Evolutionary conservation across 2,113 vertebrate species (phyloP), one percentile per base, ranked within the genome.

Genomic region (Ornithorhynchus anatinus): DNA sequence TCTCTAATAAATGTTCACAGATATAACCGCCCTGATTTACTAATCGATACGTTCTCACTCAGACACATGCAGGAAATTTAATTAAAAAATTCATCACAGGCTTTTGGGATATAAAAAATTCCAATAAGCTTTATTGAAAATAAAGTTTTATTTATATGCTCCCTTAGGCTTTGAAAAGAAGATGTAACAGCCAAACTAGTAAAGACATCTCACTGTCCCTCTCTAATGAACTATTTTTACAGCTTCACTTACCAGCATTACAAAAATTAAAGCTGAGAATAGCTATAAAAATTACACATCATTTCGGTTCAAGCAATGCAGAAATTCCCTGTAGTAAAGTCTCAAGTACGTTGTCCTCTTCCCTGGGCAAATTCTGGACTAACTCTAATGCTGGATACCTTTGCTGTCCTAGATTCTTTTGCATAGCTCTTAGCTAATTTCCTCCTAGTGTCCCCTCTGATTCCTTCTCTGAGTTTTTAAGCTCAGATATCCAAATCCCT

Each of bases 1-100:
- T 74, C 19, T 72, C 31, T 54, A 51, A 68, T 77, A 71, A 77
- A 8, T 42, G 16, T 65, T 29, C 38, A 20, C 23, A 40, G 50
- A 52, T 67, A 72, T 47, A 79, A 60, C 59, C 66, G 13, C 43
- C 32, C 1, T 63, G 16, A 71, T 78, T 79, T 58, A 72, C 67
- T 53, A 81, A 69, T 56, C 22, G 59, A 42, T 78, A 79, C 45
- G 25, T 3, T 6, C 17, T 56, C 7, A 51, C 5, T 16, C 9
- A 74, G 42, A 33, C 44, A 43, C 12, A 72, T 69, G 3, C 1
- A 52, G 13, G 61, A 74, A 32, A 60, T 71, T 59, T 70, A 72
- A 85, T 50, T 75, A 79, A 80, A 77, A 6, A 13, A 38, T 33
- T 29, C 54, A 52, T 77, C 31, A 68, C 14, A 40, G 3, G 20